Evolutionary conservation across 2,113 vertebrate genomes (phyloP), one percentile per base, ranked within the genome.

Genomic region (Oriolus oriolus): DNA sequence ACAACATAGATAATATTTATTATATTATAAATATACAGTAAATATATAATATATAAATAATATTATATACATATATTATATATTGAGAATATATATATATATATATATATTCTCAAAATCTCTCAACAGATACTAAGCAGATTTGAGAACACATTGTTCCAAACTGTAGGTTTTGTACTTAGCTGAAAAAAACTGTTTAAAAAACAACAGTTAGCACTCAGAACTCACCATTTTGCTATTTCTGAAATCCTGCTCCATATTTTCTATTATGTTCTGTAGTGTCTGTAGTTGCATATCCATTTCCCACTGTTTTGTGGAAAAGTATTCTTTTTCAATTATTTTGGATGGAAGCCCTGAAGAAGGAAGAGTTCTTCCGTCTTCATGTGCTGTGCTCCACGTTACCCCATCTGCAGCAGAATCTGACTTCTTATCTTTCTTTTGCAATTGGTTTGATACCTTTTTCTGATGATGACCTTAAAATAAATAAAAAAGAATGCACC

Each of bases 201-300:
- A 56, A 77, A 20, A 33, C 35, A 78, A 63, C 14, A 56, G 37
- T 15, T 35, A 70, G 33, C 27, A 71, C 54, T 27, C 97, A 70
- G 30, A 31, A 69, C 57, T 24, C 97, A 98, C 98, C 97, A 98
- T 69, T 91, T 81, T 97, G 15, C 97, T 97, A 64, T 95, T 95
- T 74, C 97, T 97, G 82, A 99, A 99, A 95, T 99, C 98, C 66
- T 83, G 96, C 83, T 99, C 99, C 95, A 99, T 98, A 87, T 95
- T 94, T 86, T 99, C 98, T 22, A 98, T 98, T 33, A 99, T 98
- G 63, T 93, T 97, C 96, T 99, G 98, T 24, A 99, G 93, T 21
- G 97, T 96, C 26, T 95, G 94, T 41, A 99, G 90, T 89, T 98
- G 98, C 44, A 93, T 75, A 52, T 99, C 98, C 91, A 99, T 98